phyloP scores from a whole-genome alignment of 2,797 vertebrate species.

The Gallirallus australis region DNA sequence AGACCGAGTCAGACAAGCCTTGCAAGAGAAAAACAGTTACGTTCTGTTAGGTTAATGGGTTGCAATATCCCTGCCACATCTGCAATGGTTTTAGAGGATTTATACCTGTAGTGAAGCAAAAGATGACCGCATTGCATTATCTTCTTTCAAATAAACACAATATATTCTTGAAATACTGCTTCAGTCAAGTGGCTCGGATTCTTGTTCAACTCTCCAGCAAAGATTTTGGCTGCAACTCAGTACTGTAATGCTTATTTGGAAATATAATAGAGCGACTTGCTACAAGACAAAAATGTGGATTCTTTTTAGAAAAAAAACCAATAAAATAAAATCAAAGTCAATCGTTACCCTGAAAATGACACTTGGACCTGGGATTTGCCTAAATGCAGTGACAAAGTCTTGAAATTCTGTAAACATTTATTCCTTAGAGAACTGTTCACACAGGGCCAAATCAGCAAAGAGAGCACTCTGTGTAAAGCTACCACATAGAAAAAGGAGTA shows the following conservation, averaged over 20 bases:
- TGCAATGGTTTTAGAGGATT: conserved; percentile 67
- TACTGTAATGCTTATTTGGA: neutral
- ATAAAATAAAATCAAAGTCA: neutral
- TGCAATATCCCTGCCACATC: conserved; percentile 69
- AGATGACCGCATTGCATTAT: conserved; percentile 66
- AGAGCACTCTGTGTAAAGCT: neutral
- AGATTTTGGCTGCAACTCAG: conserved; percentile 12
- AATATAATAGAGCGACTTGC: neutral
- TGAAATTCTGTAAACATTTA: neutral
- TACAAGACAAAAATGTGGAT: neutral
- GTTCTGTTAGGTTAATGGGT: conserved; percentile 68
- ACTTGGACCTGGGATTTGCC: neutral
- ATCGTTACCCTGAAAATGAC: neutral
- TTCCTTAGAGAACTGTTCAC: neutral
- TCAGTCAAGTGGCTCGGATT: conserved; percentile 54
- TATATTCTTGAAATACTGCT: conserved; percentile 61
- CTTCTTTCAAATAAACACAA: conserved; percentile 64
- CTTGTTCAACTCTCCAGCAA: neutral
- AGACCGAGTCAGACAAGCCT: neutral
- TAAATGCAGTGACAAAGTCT: conserved; percentile 1
- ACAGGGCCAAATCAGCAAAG: neutral
- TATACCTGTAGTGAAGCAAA: conserved; percentile 67
- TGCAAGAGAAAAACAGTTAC: conserved; percentile 59
- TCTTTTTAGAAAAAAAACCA: neutral
- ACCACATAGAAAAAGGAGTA: neutral